Evolutionary conservation across 2,888 invertebrate genomes (phyloP), one percentile per base, ranked within the genome.

Genomic region (Drosophila nr. perissopoda): DNA sequence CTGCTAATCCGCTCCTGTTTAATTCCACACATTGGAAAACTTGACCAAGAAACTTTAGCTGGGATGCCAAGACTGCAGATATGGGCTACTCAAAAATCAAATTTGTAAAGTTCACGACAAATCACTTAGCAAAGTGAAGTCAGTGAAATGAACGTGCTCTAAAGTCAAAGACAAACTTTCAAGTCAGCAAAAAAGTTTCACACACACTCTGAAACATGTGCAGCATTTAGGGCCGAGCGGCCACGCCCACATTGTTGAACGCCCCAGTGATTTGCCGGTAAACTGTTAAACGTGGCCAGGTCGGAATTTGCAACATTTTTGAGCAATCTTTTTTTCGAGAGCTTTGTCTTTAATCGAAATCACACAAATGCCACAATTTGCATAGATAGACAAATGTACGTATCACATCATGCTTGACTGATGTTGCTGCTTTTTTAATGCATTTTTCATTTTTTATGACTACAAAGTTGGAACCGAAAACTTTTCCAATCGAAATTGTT

Each of bases 401-500:
- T 57, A 68, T 40, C 68, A 34, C 53, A 56, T 56, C 36, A 82
- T 53, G 69, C 64, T 49, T 78, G 80, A 69, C 71, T 73, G 84
- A 86, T 83, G 77, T 73, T 62, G 65, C 65, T 34, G 54, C 69
- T 42, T 11, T 49, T 69, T 8, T 38, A 34, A 4, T 4, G 45
- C 27, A 27, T 45, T 45, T 40, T n/a, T 40, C 16, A 45, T 38
- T 53, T 10, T 65, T 34, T 27, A 58, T 57, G 60, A 56, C 61
- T 58, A 31, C 57, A 72, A 85, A 83, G 69, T 72, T 78, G 49
- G 58, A 79, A 64, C 62, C 53, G 57, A 57, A 82, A 86, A 87
- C 69, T 90, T 89, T 90, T 80, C 64, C 82, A 89, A 90, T 89
- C 82, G 70, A 76, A 89, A 81, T 83, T 82, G 83, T 81, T 87